phyloP scores from a whole-genome alignment of 2,113 vertebrate genomes.

The Limanda limanda region DNA sequence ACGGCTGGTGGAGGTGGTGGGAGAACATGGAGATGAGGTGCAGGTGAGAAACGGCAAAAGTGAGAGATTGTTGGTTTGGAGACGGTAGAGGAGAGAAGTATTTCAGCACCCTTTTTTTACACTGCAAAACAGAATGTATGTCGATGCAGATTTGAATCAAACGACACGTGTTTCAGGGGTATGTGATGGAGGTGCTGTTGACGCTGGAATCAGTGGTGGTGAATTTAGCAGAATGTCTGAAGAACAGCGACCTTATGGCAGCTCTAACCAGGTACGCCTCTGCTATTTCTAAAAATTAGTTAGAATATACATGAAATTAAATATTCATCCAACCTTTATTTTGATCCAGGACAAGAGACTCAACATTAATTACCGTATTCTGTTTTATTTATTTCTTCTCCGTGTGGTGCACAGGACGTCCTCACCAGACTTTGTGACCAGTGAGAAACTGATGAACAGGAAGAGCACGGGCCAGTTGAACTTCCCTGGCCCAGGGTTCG shows the following conservation, averaged over 20 bases:
- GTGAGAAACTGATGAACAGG: constrained; percentile 90
- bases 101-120: too few species aligned
- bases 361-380: not conserved
- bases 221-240: constrained; percentile 95
- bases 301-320: not conserved
- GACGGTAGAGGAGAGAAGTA: not conserved
- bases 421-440: constrained; percentile 92
- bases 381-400: not conserved
- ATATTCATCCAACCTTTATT: not conserved
- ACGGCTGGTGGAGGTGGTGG: constrained; percentile 96
- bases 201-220: constrained; percentile 97
- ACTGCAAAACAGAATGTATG: too few species aligned
- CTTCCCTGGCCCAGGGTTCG: constrained; percentile 85
- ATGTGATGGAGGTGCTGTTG: constrained; percentile 96
- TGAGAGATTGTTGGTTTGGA: not conserved
- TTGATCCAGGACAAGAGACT: not conserved
- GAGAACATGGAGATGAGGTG: constrained; percentile 97
- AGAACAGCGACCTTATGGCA: constrained; percentile 95
- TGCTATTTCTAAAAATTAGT: not conserved
- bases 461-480: constrained; percentile 98
- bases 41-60: constrained; percentile 83
- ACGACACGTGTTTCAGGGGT: constrained; percentile 84
- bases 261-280: constrained; percentile 89
- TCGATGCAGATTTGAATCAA: not conserved
- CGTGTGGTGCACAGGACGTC: constrained; percentile 83